Evolutionary conservation across 2,113 vertebrate genomes (phyloP), one percentile per base, ranked within the genome.

Genomic region (Mohoua ochrocephala): DNA sequence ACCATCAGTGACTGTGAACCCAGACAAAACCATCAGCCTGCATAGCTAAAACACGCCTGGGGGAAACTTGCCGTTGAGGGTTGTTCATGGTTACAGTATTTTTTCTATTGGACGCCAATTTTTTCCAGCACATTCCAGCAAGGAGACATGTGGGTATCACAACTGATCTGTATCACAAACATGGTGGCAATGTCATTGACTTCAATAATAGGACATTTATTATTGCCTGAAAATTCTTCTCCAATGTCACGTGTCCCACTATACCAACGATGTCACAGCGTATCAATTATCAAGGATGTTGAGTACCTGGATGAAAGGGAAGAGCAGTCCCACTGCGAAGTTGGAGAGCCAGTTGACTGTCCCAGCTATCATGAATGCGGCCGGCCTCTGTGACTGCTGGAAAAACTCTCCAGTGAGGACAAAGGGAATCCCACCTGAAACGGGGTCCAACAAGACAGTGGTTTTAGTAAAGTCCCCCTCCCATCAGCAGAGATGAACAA

Each of bases 271-370:
- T 24, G 49, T 27, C 50, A 57, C 6, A 42, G 22, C 19, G 13
- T 3, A 44, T 7, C 3, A 5, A 3, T 42, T 39, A 33, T 1
- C 15, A 39, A 47, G 50, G 30, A 1, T 39, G 27, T 3, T 4
- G 33, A 70, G 37, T 97, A 99, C 99, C 98, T 99, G 99, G 94
- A 99, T 99, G 95, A 99, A 99, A 2, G 99, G 99, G 91, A 99
- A 99, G 70, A 99, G 94, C 64, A 99, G 98, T 31, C 99, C 99
- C 11, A 99, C 98, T 0, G 97, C 45, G 2, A 99, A 99, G 97
- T 99, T 99, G 86, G 98, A 98, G 60, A 99, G 97, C 99, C 99
- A 99, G 97, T 99, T 99, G 45, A 99, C 95, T 1, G 96, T 98
- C 41, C 99, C 99, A 18, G 98, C 99, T 15, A 99, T 97, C 97